phyloP scores from a whole-genome alignment of 2,113 vertebrate genomes.

The Gallinago jamesoni region DNA sequence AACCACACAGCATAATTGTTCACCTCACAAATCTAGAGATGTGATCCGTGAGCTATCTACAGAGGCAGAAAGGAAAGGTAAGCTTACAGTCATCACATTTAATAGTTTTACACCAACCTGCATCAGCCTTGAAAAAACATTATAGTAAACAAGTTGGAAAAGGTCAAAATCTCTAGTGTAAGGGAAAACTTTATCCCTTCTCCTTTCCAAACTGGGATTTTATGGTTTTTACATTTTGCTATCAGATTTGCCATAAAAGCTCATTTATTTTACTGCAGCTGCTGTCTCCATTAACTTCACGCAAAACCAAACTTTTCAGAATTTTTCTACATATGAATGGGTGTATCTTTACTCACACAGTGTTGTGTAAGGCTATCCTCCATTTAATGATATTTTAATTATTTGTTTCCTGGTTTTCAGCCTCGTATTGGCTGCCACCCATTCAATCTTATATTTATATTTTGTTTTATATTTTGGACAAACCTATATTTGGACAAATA shows the following conservation, averaged over 20 bases:
- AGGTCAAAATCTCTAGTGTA: background rate
- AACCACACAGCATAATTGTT: too few relatives aligned
- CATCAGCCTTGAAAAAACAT: background rate
- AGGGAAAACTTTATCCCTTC: background rate
- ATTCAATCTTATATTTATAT: background rate
- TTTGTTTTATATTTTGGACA: slow-evolving; percentile 25
- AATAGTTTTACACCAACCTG: background rate
- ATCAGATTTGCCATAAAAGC: background rate
- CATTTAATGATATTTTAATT: background rate
- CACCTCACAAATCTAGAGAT: background rate
- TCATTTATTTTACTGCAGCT: background rate
- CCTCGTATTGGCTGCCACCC: background rate
- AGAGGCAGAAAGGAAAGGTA: background rate
- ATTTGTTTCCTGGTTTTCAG: background rate
- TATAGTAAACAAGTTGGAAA: background rate
- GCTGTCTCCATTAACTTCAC: background rate
- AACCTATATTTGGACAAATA: background rate
- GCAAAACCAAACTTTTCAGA: background rate
- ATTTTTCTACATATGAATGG: background rate
- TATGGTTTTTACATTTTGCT: background rate
- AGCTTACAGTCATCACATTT: background rate
- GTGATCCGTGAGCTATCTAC: background rate
- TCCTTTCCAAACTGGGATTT: background rate
- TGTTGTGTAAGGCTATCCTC: background rate
- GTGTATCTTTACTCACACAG: background rate